Evolutionary conservation across 2,888 invertebrate genomes (phyloP), one percentile per base, ranked within the genome.

Genomic region (Eupithecia vulgata): DNA sequence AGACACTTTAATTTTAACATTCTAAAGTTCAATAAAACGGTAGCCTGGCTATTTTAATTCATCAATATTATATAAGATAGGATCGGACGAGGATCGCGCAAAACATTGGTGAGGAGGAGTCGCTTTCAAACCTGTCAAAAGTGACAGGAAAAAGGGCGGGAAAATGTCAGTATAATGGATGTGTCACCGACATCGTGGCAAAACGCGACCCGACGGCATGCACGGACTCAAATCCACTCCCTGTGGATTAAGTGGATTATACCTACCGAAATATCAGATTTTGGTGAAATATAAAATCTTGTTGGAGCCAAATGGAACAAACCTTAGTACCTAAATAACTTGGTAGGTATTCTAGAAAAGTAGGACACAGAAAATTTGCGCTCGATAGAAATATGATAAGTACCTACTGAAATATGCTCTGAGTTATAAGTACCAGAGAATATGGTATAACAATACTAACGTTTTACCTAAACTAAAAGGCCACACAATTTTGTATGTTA

Each of bases 121-220:
- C 88, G 89, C 90, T 93, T 93, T 92, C 91, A 90, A 92, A 94
- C 85, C 90, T 94, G 93, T 93, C 94, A 94, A 91, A 93, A 84
- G 87, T 91, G 93, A 92, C 92, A 91, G 91, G 88, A 90, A 94
- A 94, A 93, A 93, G 92, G 94, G 92, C 91, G 93, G 75, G 85
- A 90, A 92, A 92, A 90, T 90, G 92, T 91, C 93, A 90, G 88
- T 89, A 90, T 94, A 94, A 94, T 94, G 93, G 94, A 94, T 93
- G 92, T 94, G 94, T 94, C 94, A 93, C 88, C 89, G 89, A 86
- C 92, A 93, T 87, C 88, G 89, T 88, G 88, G 87, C 85, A 88
- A 87, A 89, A 88, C 84, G 87, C 87, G 90, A 87, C 85, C 89
- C 88, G 88, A 86, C 85, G 88, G 88, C 87, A 88, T 88, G 88